Conservation (phyloP, 64 coral and sea anemone species). For the Montipora efflorescens region DNA sequence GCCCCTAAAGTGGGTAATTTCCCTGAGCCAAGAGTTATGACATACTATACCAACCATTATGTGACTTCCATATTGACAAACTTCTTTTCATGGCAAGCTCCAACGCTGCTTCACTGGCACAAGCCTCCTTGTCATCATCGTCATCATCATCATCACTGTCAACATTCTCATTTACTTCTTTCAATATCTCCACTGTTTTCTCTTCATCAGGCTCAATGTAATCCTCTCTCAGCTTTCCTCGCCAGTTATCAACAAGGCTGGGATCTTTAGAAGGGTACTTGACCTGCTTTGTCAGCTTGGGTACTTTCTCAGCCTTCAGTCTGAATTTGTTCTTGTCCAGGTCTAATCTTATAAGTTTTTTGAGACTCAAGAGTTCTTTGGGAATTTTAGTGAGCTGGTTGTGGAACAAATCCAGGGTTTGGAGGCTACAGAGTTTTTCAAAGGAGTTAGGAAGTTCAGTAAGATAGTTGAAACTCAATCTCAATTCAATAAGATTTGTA, state of each 20-base stretch:
- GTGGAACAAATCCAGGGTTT: conserved; percentile 91
- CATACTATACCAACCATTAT: conserved; percentile 61
- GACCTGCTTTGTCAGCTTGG: conserved; percentile 80
- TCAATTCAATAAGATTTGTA: conserved; percentile 71
- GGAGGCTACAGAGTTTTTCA: conserved; percentile 71
- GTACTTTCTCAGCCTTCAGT: conserved; percentile 84
- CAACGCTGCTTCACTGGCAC: conserved; percentile 79
- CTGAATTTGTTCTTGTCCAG: conserved; percentile 93
- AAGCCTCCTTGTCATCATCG: not conserved
- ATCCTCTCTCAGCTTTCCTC: conserved; percentile 79
- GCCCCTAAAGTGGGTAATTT: no score
- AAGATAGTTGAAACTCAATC: conserved; percentile 82
- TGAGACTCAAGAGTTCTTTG: conserved; percentile 74
- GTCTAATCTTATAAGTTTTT: conserved; percentile 86
- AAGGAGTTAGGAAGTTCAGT: conserved; percentile 79
- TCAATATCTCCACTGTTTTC: conserved; percentile 63
- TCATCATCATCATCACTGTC: conserved; percentile 55
- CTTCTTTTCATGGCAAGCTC: conserved; percentile 90
- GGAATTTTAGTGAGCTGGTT: conserved; percentile 84
- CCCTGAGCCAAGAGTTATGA: no score
- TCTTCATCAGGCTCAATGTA: conserved; percentile 41
- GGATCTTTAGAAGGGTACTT: conserved; percentile 82
- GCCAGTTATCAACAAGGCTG: conserved; percentile 77
- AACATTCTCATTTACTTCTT: conserved; percentile 38
- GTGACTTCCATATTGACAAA: conserved; percentile 96